Evolutionary conservation across 2,113 vertebrate genomes (phyloP).

Genomic region (Ptyas mucosa): DNA sequence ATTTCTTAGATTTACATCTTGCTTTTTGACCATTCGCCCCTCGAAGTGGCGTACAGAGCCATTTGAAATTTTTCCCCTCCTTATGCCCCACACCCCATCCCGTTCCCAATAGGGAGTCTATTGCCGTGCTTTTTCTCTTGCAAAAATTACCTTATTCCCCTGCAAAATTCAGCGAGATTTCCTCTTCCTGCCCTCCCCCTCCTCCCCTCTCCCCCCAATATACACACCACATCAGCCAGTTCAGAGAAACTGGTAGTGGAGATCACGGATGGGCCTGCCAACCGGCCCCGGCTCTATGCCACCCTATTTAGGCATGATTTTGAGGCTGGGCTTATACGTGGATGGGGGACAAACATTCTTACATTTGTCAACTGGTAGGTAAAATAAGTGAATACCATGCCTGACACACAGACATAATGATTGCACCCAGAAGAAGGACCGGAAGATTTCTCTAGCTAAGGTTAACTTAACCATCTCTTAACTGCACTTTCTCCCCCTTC

Average conservation of each 20-base stretch:
- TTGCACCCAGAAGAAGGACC: not conserved
- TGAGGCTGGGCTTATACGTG: no score
- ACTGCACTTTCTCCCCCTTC: fast-evolving
- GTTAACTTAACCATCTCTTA: not conserved
- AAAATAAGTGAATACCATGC: no score
- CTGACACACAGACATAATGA: not conserved
- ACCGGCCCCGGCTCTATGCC: no score
- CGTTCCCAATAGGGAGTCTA: not conserved
- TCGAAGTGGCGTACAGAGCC: not conserved
- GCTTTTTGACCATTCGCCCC: not conserved
- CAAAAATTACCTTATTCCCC: not conserved
- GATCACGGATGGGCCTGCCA: no score
- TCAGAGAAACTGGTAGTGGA: no score
- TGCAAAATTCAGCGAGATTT: not conserved
- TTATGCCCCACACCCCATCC: not conserved
- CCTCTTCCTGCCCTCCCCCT: not conserved
- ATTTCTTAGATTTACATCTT: not conserved
- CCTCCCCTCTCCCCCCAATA: no score
- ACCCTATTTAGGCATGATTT: no score
- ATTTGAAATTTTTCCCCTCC: not conserved
- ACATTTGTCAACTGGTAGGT: no score
- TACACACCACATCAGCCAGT: not conserved
- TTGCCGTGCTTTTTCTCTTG: not conserved
- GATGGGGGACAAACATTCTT: no score
- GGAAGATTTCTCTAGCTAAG: not conserved